Conservation (phyloP, 2,797 vertebrate genomes). For the Schizopygopsis pylzovi region DNA sequence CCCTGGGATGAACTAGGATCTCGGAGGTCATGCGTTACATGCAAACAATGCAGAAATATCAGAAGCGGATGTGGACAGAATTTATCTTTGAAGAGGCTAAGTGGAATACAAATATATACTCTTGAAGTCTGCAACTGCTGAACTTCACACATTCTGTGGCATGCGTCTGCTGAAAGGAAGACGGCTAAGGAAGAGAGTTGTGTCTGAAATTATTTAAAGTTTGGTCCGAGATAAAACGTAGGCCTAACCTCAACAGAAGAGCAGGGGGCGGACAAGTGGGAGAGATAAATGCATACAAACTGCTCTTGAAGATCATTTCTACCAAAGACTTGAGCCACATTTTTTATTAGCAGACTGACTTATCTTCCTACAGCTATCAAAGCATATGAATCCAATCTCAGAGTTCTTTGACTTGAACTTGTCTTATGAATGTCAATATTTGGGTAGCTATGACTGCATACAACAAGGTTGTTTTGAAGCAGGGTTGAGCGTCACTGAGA, state of each 20-base stretch:
- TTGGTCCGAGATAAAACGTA: constrained; percentile 77
- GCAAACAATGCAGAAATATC: constrained; percentile 63
- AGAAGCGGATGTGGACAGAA: constrained; percentile 60
- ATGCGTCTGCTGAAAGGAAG: constrained; percentile 68
- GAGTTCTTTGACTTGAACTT: constrained; percentile 77
- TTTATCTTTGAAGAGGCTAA: constrained; percentile 38
- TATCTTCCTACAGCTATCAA: constrained; percentile 52
- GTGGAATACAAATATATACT: constrained; percentile 55
- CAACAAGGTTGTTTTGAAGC: constrained; percentile 54
- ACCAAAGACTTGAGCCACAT: constrained; percentile 67
- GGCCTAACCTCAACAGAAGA: constrained; percentile 68
- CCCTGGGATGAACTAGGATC: constrained; percentile 22
- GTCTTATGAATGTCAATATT: constrained; percentile 79
- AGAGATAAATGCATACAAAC: constrained; percentile 63
- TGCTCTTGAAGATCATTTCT: constrained; percentile 66
- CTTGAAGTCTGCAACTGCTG: constrained; percentile 70
- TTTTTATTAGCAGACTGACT: constrained; percentile 72
- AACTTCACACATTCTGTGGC: constrained; percentile 73
- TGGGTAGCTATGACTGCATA: constrained; percentile 64
- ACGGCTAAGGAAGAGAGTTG: constrained; percentile 69
- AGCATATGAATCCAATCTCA: constrained; percentile 78
- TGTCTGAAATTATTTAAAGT: constrained; percentile 78
- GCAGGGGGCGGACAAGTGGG: constrained; percentile 53
- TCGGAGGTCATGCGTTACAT: constrained; percentile 42
- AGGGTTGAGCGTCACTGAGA: background rate